Conservation (phyloP, 2,113 vertebrate genomes). For the Tiliqua scincoides region DNA sequence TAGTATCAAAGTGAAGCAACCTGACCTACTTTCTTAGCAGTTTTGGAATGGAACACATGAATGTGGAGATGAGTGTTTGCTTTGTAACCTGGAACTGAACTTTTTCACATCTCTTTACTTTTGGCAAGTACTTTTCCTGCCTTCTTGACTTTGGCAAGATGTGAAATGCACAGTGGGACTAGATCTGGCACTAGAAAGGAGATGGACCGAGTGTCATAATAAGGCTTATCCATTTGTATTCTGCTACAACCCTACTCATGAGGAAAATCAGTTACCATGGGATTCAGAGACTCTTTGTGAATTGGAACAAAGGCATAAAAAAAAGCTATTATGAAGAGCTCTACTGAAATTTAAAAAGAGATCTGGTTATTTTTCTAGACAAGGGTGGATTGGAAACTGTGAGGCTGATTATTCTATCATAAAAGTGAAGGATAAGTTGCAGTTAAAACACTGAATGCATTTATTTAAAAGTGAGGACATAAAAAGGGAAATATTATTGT, state of each 20-base stretch:
- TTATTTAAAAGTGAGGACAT: background rate
- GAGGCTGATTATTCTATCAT: background rate
- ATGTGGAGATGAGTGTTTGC: background rate
- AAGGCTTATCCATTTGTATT: constrained; percentile 20
- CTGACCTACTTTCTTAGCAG: background rate
- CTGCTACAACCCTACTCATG: constrained; percentile 4
- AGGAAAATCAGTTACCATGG: constrained; percentile 39
- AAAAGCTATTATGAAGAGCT: constrained; percentile 31
- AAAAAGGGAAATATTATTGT: background rate
- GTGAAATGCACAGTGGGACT: constrained; percentile 11
- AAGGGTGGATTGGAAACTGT: constrained; percentile 39
- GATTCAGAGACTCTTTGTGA: constrained; percentile 27
- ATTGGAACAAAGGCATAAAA: constrained; percentile 39
- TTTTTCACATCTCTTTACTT: background rate
- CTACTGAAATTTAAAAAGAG: constrained; percentile 28
- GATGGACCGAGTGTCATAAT: background rate
- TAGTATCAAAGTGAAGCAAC: background rate
- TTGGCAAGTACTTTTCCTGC: background rate
- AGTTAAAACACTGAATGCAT: background rate
- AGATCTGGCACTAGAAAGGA: background rate
- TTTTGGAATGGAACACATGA: background rate
- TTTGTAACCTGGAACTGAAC: background rate
- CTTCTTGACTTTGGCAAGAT: background rate
- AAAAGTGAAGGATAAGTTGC: background rate
- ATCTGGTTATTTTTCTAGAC: constrained; percentile 13